Percentiles rank a stretch among this genome's conserved stretches.
These are phyloP conservation scores for Drosophila demipolita DNA, from an alignment of 2,888 invertebrate genomes.

Conservation along the genomic window DNA sequence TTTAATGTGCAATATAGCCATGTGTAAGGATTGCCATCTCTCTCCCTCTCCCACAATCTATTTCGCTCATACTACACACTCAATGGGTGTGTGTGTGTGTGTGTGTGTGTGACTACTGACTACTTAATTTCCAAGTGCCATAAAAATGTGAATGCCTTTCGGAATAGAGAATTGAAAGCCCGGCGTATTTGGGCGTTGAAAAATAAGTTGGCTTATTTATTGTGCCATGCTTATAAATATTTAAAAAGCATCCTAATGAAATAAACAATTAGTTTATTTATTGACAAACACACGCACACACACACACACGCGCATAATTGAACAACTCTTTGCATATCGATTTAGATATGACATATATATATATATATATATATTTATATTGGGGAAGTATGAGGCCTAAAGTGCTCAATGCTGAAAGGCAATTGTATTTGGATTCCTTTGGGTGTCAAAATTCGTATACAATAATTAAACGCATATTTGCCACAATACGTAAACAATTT, in stretches of 20 bases:
- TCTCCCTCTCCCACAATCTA: background rate
- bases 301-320: constrained; percentile 2
- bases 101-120: constrained; percentile 45
- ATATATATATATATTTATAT: constrained; percentile 18
- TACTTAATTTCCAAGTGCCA: constrained; percentile 80
- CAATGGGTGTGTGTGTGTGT: background rate
- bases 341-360: constrained; percentile 27
- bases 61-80: background rate
- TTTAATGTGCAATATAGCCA: constrained; percentile 61
- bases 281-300: constrained; percentile 50
- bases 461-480: constrained; percentile 8
- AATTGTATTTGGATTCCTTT: constrained; percentile 43
- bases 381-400: constrained; percentile 26
- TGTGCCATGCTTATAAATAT: constrained; percentile 69
- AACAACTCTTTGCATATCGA: constrained; percentile 33
- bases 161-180: constrained; percentile 45
- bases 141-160: constrained; percentile 66
- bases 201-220: constrained; percentile 73
- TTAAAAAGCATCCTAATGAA: constrained; percentile 72
- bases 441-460: constrained; percentile 15
- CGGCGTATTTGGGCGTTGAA: constrained; percentile 63
- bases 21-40: constrained; percentile 7
- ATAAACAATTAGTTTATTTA: constrained; percentile 82
- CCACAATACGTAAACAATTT: constrained; percentile 8
- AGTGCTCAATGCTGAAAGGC: constrained; percentile 51